Base-by-base conservation (phyloP, 1,140 invertebrate species). In the Hydropsyche tenuis region DNA sequence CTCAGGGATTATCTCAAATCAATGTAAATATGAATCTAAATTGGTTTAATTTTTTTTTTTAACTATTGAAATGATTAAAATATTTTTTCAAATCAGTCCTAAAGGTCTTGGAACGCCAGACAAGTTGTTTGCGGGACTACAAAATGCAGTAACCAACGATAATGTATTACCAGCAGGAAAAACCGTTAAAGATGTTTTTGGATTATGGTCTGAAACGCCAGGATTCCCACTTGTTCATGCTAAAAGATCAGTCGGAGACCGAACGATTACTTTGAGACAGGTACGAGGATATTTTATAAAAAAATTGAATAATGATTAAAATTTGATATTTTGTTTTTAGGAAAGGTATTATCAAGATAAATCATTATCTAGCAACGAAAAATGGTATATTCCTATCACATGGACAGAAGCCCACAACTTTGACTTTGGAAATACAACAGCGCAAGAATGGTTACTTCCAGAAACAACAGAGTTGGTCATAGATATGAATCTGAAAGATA, bases 181-280 rank as follows among this genome's bases (percentile, higher is more conserved):
- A 30, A 70, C 73, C 0, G 12, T 87, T 0, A 45, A 74, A 0
- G 78, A 81, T 0, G 80, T 91, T 12, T 86, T 91, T 84, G 86
- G 89, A 48, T 87, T 88, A 0, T 94, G 92, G 91, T 89, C 89
- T 1, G 82, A 88, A 46, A 90, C 92, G 79, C 88, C 88, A 45
- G 88, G 88, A 1, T 92, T 89, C 81, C 91, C 92, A 0, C 77
- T 82, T 4, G 18, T 84, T 2, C 90, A 85, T 0, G 86, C 91
- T 1, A 85, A 73, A 4, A 81, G 87, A 62, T 79, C 88, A 78
- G 89, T 90, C 76, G 73, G 81, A 0, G 79, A 80, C n/a, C 81
- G 82, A n/a, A 77, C 79, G 2, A 82, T 84, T 1, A 79, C 25
- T 9, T 73, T 90, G 6, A 84, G 78, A 3, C 89, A 90, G 81